Base-by-base conservation (phyloP, 2,113 vertebrate genomes). In the Catharus fuscescens region DNA sequence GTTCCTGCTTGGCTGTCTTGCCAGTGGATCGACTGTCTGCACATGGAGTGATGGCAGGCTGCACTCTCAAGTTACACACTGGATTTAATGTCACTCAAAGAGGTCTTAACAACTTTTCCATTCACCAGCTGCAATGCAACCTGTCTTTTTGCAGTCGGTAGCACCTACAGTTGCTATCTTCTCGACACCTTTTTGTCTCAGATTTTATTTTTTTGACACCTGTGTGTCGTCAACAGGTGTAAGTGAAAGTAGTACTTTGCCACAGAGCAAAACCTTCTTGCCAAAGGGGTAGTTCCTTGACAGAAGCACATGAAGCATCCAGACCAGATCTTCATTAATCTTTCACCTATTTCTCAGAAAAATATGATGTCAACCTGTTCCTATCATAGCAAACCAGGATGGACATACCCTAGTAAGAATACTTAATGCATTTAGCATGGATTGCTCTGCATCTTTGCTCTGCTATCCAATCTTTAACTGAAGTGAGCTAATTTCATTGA, bases 61-160 rank as follows among this genome's bases (percentile, higher is more conserved):
- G 57, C 4, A 6, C 19, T 96, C 93, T 97, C 61, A 18, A 54
- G 42, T 97, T 97, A 92, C 82, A 18, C 8, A 2, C 50, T 52
- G 38, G 36, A 88, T 83, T 97, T 95, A 94, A 57, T 94, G 90
- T 90, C 78, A 34, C 38, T 92, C 57, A 53, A 13, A 95, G 65
- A 62, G 31, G 23, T 92, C 50, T 59, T 95, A 95, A 96, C 91
- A 90, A 95, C 78, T 97, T 97, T 96, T 82, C 91, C 92, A 69
- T 93, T 59, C 47, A 79, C 65, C 64, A 96, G 77, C 44, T 97
- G 86, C 32, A 91, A 53, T 45, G 34, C 60, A 93, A 89, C 34
- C 57, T 92, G 36, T 81, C 88, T 94, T 93, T 13, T 38, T 79
- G 50, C 32, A 94, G 42, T 66, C 52, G 71, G 59, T 54, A 71